Conservation (phyloP, 2,797 vertebrate species). For the Gymnothorax javanicus region DNA sequence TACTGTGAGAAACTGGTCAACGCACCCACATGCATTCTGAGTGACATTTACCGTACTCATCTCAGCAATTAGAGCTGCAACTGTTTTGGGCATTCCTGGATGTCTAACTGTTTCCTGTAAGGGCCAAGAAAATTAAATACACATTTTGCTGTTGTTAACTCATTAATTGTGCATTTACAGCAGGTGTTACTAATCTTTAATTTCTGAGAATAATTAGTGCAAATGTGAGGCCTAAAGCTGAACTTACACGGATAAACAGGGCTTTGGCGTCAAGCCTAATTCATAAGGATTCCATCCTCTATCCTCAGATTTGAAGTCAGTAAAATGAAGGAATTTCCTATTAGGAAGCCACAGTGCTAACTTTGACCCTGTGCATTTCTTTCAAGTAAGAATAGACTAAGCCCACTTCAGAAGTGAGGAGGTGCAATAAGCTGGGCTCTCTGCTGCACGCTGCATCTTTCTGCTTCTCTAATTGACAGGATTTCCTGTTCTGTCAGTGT, state of each 20-base stretch:
- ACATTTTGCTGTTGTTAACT: no score
- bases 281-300: not conserved
- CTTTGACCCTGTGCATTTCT: not conserved
- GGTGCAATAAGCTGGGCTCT: not conserved
- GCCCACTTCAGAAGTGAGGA: not conserved
- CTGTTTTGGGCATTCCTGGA: no score
- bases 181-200: no score
- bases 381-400: not conserved
- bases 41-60: no score
- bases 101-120: no score
- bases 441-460: not conserved
- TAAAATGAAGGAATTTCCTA: not conserved
- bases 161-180: no score
- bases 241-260: not conserved
- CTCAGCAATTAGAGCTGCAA: no score
- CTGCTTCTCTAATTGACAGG: slow-evolving; percentile 2
- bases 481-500: slow-evolving; percentile 3
- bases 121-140: no score
- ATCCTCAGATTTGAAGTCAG: not conserved
- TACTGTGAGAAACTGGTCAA: no score
- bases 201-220: not conserved
- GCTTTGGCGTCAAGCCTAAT: not conserved
- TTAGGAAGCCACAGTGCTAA: not conserved
- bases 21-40: no score
- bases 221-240: not conserved